Percentiles rank a stretch among this genome's conserved stretches.
Evolutionary conservation across 2,797 vertebrate species (phyloP).

Genomic region (Tamandua tetradactyla): DNA sequence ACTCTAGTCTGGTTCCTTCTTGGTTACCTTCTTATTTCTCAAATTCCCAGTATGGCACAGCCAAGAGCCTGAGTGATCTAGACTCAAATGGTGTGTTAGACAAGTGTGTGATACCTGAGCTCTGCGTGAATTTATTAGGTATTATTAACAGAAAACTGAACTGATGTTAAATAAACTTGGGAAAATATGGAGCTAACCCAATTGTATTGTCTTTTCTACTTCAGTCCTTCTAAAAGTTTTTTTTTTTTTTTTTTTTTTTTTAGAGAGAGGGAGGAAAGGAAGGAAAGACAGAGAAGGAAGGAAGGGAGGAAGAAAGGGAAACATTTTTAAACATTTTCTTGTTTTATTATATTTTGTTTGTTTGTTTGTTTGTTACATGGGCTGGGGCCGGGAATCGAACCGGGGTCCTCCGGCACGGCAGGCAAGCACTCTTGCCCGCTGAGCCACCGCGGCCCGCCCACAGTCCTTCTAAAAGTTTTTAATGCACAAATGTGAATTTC

Average conservation of each 20-base stretch:
- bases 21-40: neutral
- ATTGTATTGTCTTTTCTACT: neutral
- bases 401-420: too few species aligned
- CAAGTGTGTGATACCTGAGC: neutral
- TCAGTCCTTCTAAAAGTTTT: neutral
- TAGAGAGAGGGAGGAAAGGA: too few species aligned
- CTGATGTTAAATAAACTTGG: neutral
- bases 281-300: too few species aligned
- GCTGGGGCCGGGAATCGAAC: too few species aligned
- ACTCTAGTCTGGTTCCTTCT: neutral
- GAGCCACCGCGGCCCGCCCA: too few species aligned
- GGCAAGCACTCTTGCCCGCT: too few species aligned
- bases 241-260: too few species aligned
- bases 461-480: neutral
- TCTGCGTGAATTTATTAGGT: neutral
- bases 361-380: too few species aligned
- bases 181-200: neutral
- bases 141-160: neutral
- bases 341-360: too few species aligned
- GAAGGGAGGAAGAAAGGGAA: too few species aligned
- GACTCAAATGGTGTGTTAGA: neutral
- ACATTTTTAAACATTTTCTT: too few species aligned
- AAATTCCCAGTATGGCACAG: slow-evolving; percentile 11
- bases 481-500: neutral
- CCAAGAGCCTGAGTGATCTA: neutral